Conservation (phyloP, 2,888 invertebrate species). For the Gerris lacustris region DNA sequence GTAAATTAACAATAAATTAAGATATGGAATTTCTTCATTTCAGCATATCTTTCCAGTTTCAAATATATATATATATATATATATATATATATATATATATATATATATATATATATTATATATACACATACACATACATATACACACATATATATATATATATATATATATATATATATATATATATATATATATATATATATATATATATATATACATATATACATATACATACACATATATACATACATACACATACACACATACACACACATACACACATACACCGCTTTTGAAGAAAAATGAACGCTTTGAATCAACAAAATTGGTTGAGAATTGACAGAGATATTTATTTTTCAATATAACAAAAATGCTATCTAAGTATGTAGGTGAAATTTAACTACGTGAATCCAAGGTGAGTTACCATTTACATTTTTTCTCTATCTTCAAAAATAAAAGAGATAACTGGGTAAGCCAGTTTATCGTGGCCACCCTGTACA, state of each 20-base stretch:
- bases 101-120: not conserved
- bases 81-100: not conserved
- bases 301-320: no score
- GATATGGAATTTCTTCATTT: no score
- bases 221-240: not conserved
- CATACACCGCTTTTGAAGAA: not conserved
- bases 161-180: constrained; percentile 1
- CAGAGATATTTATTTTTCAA: no score
- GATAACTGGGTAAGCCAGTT: no score
- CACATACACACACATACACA: not conserved
- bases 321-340: no score
- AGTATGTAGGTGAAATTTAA: no score
- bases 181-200: constrained; percentile 1
- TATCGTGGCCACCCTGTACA: no score
- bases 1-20: no score
- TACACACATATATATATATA: not conserved
- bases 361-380: no score
- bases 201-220: not conserved
- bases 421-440: no score
- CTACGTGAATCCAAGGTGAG: no score
- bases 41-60: not conserved
- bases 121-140: not conserved
- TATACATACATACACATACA: not conserved
- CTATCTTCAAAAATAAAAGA: no score
- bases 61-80: not conserved